Conservation (phyloP, 2,113 vertebrate species). For the Oostethus manadensis region DNA sequence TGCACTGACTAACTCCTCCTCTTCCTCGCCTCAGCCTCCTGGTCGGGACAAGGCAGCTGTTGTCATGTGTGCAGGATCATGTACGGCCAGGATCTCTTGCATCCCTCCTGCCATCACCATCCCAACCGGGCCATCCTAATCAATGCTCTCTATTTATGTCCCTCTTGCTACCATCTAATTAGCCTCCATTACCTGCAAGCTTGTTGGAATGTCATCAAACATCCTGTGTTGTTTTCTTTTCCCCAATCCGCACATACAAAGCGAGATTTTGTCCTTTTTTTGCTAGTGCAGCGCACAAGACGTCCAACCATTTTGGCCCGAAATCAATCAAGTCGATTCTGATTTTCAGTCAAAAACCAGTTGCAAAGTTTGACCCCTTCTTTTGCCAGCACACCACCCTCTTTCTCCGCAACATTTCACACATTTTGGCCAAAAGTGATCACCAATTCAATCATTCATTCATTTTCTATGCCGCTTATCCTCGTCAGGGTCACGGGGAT, state of each 20-base stretch:
- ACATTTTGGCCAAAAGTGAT: neutral
- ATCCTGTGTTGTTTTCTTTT: too few relatives aligned
- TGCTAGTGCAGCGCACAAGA: too few relatives aligned
- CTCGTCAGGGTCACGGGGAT: too few relatives aligned
- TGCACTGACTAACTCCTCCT: slow-evolving; percentile 55
- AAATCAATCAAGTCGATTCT: too few relatives aligned
- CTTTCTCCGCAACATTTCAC: neutral
- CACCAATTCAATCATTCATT: too few relatives aligned
- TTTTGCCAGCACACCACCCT: neutral
- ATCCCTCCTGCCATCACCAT: slow-evolving; percentile 42
- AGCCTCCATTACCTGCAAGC: too few relatives aligned
- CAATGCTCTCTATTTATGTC: slow-evolving; percentile 19
- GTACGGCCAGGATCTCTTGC: slow-evolving; percentile 47
- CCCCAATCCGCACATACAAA: too few relatives aligned
- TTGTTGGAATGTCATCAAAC: too few relatives aligned
- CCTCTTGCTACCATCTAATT: too few relatives aligned
- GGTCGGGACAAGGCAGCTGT: slow-evolving; percentile 63
- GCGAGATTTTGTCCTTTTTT: too few relatives aligned
- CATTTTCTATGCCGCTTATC: too few relatives aligned
- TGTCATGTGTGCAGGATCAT: slow-evolving; percentile 61
- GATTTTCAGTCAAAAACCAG: neutral
- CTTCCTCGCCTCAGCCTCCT: slow-evolving; percentile 38
- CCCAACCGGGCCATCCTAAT: slow-evolving; percentile 53
- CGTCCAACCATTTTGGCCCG: too few relatives aligned
- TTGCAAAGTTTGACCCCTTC: neutral